These are phyloP conservation scores for Papilio dardanus DNA, from an alignment of 1,140 invertebrate species.

Conservation along the genomic window DNA sequence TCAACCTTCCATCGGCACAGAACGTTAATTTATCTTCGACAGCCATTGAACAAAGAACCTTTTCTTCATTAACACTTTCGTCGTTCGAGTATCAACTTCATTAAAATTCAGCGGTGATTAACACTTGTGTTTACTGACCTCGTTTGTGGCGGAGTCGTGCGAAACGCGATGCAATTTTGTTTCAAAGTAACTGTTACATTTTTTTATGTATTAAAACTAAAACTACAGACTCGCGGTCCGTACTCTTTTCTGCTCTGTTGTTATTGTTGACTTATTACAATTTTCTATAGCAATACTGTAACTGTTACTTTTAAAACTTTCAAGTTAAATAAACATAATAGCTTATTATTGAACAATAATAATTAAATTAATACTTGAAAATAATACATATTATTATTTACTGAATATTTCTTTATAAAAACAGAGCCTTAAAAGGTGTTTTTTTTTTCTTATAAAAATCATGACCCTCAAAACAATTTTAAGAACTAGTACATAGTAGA, in stretches of 20 bases:
- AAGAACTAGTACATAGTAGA: neutral
- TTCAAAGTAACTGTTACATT: conserved; percentile 45
- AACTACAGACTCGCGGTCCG: no score
- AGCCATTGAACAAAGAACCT: conserved; percentile 10
- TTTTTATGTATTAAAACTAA: no score
- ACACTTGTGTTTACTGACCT: conserved; percentile 53
- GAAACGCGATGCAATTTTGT: conserved; percentile 66
- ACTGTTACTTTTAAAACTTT: neutral
- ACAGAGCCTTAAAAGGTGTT: neutral
- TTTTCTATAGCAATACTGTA: no score
- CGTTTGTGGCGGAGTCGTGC: conserved; percentile 58
- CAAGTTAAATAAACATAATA: neutral
- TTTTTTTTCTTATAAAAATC: neutral
- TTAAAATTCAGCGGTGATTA: conserved; percentile 50
- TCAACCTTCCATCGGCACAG: conserved; percentile 1
- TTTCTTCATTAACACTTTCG: conserved; percentile 25
- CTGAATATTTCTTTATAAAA: neutral
- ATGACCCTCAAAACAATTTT: conserved; percentile 30
- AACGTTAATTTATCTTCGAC: conserved; percentile 14
- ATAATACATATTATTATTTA: neutral
- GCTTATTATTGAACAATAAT: neutral
- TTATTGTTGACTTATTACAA: no score
- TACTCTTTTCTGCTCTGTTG: no score
- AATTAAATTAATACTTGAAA: neutral
- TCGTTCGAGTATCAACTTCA: conserved; percentile 34